Base-by-base conservation (phyloP, 2,888 invertebrate species). In the Cylindroiulus punctatus region DNA sequence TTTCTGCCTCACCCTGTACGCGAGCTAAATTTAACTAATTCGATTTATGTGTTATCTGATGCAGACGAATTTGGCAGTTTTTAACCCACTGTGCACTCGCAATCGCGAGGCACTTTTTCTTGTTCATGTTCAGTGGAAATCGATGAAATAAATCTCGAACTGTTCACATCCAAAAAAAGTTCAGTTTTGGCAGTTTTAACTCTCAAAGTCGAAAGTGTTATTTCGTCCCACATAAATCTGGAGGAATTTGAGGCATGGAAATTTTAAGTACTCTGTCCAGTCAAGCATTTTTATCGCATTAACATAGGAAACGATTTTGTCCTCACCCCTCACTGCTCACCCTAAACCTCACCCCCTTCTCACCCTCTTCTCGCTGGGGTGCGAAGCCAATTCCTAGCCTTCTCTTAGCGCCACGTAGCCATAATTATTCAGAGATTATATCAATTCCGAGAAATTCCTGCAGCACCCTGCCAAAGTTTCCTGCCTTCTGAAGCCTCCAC, bases 261-360 rank as follows among this genome's bases (percentile, higher is more conserved):
- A n/a, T 57, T 57, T 57, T 57, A 57, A 57, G 57, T 57, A 57
- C 57, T 57, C n/a, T 57, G 57, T 57, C n/a, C n/a, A n/a, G 57
- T 19, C 57, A 57, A 57, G n/a, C 57, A n/a, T 19, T 57, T 57
- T 57, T 57, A 57, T 57, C 57, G n/a, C 57, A 57, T 57, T 57
- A 57, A n/a, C 57, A 57, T 19, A n/a, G 57, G 57, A 57, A 57
- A n/a, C 57, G 19, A 57, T 57, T n/a, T 57, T 57, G 57, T 57
- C 19, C 14, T 57, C 57, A 57, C 19, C 52, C 52, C 52, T 52
- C 52, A 52, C 52, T n/a, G n/a, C n/a, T n/a, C n/a, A n/a, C 36
- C 36, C 36, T 36, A 2, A 36, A 2, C 36, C 36, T 36, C 36
- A 36, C 36, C 36, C 36, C 57, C n/a, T n/a, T n/a, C 57, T 57